Evolutionary conservation across 2,888 invertebrate genomes (phyloP).

Genomic region (Melitaea athalia): DNA sequence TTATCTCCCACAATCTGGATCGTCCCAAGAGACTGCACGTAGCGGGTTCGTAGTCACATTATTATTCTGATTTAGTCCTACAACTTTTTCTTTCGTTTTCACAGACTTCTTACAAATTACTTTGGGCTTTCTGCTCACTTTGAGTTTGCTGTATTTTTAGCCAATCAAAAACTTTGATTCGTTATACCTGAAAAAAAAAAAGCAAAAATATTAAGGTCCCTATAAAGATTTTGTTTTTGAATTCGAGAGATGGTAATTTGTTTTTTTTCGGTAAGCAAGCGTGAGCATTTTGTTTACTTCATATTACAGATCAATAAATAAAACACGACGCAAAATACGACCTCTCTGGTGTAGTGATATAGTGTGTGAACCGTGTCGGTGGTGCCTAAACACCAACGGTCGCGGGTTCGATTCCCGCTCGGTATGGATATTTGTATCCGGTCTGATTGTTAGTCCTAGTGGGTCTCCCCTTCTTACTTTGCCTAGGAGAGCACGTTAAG

Average conservation of each 20-base stretch:
- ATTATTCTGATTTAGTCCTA: constrained; percentile 12
- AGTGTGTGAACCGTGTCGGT: too few species aligned
- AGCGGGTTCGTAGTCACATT: background rate
- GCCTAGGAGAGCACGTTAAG: too few species aligned
- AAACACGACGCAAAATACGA: too few species aligned
- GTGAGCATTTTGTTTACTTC: too few species aligned
- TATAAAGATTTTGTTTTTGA: background rate
- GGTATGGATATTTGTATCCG: too few species aligned
- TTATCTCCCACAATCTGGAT: background rate
- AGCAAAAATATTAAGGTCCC: background rate
- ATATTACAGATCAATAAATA: too few species aligned
- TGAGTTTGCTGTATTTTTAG: constrained; percentile 1
- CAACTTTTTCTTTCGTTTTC: constrained; percentile 9
- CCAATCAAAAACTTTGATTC: constrained; percentile 10
- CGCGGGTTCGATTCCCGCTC: too few species aligned
- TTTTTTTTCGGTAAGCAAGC: background rate
- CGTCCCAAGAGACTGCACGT: background rate
- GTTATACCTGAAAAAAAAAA: background rate
- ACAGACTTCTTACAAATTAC: constrained; percentile 5
- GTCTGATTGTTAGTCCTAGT: too few species aligned
- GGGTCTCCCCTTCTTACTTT: too few species aligned
- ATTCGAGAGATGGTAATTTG: background rate
- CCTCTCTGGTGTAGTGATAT: too few species aligned
- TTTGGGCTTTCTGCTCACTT: constrained; percentile 4
- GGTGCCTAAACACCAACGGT: too few species aligned